Conservation (phyloP, 2,113 vertebrate genomes). For the Gymnobelideus leadbeateri region DNA sequence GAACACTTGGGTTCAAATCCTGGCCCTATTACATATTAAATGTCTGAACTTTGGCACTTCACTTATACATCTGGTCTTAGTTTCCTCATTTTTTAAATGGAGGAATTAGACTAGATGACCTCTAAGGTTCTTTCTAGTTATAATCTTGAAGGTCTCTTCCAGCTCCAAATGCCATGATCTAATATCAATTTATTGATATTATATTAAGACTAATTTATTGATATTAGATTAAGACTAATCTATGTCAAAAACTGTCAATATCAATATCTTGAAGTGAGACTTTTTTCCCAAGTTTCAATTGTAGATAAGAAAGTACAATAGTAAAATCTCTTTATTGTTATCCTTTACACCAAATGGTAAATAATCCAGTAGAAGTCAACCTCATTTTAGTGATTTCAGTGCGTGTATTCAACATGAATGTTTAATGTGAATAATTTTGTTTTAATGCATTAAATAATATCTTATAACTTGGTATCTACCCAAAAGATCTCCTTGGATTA, state of each 20-base stretch:
- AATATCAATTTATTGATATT: too few species aligned
- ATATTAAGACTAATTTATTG: too few species aligned
- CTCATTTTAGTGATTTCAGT: constrained; percentile 3
- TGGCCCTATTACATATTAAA: background rate
- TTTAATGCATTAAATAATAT: constrained; percentile 41
- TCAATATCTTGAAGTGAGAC: constrained; percentile 49
- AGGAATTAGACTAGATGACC: background rate
- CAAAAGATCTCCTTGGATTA: background rate
- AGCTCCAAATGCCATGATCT: background rate
- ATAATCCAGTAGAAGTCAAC: constrained; percentile 34
- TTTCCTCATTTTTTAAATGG: background rate
- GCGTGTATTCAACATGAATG: constrained; percentile 20
- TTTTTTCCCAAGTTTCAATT: constrained; percentile 38
- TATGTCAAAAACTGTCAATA: constrained; percentile 22
- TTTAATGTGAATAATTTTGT: constrained; percentile 3
- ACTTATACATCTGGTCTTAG: background rate
- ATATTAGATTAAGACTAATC: too few species aligned
- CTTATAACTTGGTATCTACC: background rate
- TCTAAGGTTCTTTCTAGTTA: background rate
- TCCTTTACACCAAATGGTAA: constrained; percentile 41
- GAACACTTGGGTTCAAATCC: background rate
- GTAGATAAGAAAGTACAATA: constrained; percentile 31
- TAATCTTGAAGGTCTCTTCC: background rate
- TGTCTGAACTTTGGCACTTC: background rate
- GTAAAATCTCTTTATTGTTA: constrained; percentile 39